A percentile compares a stretch with the other conserved stretches of the same genome.
These are phyloP conservation scores for Thomomys bottae DNA, from an alignment of 2,113 vertebrate species.

Conservation along the genomic window DNA sequence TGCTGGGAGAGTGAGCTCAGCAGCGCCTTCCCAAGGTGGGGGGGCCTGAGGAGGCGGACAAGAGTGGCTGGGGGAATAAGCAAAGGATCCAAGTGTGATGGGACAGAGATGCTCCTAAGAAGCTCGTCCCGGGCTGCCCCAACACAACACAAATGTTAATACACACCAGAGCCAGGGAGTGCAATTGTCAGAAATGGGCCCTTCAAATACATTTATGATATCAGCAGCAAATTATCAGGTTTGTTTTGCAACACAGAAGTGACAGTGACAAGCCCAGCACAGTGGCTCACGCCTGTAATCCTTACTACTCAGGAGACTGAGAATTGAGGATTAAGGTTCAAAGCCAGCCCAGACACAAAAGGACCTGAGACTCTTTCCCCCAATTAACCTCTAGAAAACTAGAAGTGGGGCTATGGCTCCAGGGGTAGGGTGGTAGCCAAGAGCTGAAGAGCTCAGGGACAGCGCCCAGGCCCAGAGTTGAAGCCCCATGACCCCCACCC, in stretches of 20 bases:
- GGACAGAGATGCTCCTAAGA: not conserved
- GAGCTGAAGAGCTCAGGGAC: too few relatives aligned
- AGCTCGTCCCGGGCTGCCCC: constrained; percentile 7
- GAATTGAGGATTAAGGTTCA: too few relatives aligned
- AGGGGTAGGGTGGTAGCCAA: too few relatives aligned
- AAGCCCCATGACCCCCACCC: too few relatives aligned
- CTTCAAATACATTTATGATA: fast-evolving
- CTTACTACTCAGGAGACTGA: too few relatives aligned
- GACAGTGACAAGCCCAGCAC: too few relatives aligned
- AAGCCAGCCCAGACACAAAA: too few relatives aligned
- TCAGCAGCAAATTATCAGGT: not conserved
- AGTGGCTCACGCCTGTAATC: too few relatives aligned
- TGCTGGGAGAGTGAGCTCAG: not conserved
- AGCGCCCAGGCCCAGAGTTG: too few relatives aligned
- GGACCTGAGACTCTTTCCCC: too few relatives aligned
- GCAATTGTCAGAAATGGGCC: not conserved
- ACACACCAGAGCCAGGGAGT: not conserved
- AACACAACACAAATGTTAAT: not conserved
- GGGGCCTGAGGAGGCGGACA: not conserved
- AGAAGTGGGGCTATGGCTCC: too few relatives aligned
- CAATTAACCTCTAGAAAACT: too few relatives aligned
- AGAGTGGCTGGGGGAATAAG: constrained; percentile 37
- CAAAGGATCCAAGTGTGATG: constrained; percentile 36
- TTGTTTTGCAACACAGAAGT: not conserved
- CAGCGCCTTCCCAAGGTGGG: not conserved